A percentile compares a stretch with the other conserved stretches of the same genome.
phyloP scores from a whole-genome alignment of 2,113 vertebrate genomes.

The Phylloscopus trochiloides region DNA sequence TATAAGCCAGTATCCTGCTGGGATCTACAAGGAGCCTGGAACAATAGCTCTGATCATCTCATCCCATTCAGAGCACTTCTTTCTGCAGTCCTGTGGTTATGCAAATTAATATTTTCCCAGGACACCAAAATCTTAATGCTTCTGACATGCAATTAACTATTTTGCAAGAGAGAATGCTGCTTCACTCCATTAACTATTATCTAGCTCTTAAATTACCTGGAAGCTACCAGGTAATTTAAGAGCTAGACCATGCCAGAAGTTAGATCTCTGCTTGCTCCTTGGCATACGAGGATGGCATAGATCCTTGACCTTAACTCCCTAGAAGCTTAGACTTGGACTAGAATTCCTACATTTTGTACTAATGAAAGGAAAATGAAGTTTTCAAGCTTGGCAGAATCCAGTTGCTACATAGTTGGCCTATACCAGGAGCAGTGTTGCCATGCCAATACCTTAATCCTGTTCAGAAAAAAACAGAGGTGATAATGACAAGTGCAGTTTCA shows the following conservation, averaged over 20 bases:
- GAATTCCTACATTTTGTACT: neutral
- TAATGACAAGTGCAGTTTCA: neutral
- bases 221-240: neutral
- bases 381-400: neutral
- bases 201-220: neutral
- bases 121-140: neutral
- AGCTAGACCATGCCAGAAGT: neutral
- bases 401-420: neutral
- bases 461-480: neutral
- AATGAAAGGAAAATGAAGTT: neutral
- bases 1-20: constrained; percentile 21
- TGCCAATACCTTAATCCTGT: neutral
- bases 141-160: neutral
- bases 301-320: neutral
- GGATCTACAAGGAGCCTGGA: neutral
- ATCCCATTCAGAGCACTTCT: constrained; percentile 10
- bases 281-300: neutral
- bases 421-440: neutral
- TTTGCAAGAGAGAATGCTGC: neutral
- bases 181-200: neutral
- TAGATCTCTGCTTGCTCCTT: neutral
- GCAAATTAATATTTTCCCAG: constrained; percentile 23
- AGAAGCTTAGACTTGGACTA: neutral
- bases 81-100: neutral
- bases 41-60: constrained; percentile 15